phyloP scores from a whole-genome alignment of 2,113 vertebrate genomes.

The Cryptotis parvus region DNA sequence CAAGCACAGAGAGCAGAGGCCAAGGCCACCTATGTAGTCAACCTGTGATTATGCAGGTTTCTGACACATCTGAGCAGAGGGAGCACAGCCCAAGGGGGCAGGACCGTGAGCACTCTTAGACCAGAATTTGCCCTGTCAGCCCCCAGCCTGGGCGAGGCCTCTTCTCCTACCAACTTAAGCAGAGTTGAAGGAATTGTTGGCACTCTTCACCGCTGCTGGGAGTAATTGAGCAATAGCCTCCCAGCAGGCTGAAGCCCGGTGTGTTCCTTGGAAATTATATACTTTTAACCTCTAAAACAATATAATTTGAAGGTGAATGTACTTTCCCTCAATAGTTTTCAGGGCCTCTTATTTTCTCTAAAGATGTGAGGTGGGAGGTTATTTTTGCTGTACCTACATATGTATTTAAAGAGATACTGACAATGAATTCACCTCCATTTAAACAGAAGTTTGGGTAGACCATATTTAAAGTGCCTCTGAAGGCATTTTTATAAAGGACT shows the following conservation, averaged over 20 bases:
- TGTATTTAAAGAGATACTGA: constrained; percentile 71
- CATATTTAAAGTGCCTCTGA: constrained; percentile 1
- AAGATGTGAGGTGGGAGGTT: constrained; percentile 79
- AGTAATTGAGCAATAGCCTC: constrained; percentile 85
- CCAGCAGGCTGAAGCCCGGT: constrained; percentile 80
- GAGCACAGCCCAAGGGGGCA: constrained; percentile 64
- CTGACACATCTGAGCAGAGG: constrained; percentile 68
- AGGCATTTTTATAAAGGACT: constrained; percentile 34
- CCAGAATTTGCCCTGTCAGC: constrained; percentile 69
- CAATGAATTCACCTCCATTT: constrained; percentile 56
- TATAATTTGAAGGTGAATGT: constrained; percentile 83
- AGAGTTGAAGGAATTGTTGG: constrained; percentile 69
- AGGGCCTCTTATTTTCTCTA: constrained; percentile 82
- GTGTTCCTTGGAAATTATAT: constrained; percentile 84
- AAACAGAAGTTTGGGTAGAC: constrained; percentile 62
- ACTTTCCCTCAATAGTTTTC: constrained; percentile 77
- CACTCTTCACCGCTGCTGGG: constrained; percentile 81
- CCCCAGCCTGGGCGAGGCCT: constrained; percentile 53
- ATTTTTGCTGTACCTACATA: constrained; percentile 67
- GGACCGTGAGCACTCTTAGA: constrained; percentile 43
- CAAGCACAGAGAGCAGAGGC: constrained; percentile 57
- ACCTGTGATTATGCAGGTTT: constrained; percentile 68
- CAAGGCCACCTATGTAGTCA: constrained; percentile 41
- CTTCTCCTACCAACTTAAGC: constrained; percentile 76
- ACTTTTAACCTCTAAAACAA: constrained; percentile 86